Evolutionary conservation across 2,797 vertebrate genomes (phyloP), one percentile per base, ranked within the genome.

Genomic region (Siniperca scherzeri): DNA sequence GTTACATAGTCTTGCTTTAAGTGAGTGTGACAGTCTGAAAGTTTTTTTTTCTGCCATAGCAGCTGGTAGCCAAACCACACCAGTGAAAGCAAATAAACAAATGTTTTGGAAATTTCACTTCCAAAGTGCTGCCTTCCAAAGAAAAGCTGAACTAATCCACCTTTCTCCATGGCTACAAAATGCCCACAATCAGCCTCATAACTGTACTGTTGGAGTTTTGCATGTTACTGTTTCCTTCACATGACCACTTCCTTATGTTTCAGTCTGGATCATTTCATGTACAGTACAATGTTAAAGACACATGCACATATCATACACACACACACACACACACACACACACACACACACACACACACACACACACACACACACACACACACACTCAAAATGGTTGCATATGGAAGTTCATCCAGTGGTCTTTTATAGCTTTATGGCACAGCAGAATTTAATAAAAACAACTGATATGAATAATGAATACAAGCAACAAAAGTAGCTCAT

Each of bases 191-290:
- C 74, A 38, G 57, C 56, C 66, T 53, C 61, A 46, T n/a, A 46
- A 30, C 40, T 48, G 10, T 10, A 2, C 55, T 3, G 57, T 38
- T n/a, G 66, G 33, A 27, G 53, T 25, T 66, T 38, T 22, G 27
- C 22, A 55, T 46, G 71, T 46, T 56, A 22, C 9, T 4, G 59
- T 30, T 65, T 48, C 14, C 33, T 46, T 67, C 22, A 77, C 33
- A 36, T 42, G 73, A 82, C 16, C 30, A 33, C 36, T n/a, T 84
- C 65, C 69, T 86, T 61, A 67, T 79, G 82, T 81, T 86, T 56
- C 48, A 42, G 62, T 53, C 70, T 80, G 80, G 62, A 85, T 83
- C 70, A 70, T 81, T 87, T 85, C 60, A 77, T 9, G 1, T 59
- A 27, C 64, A 36, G 7, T 11, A 55, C 52, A 70, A 40, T 38